phyloP scores from a whole-genome alignment of 2,797 vertebrate species.

The Crenuchus spilurus region DNA sequence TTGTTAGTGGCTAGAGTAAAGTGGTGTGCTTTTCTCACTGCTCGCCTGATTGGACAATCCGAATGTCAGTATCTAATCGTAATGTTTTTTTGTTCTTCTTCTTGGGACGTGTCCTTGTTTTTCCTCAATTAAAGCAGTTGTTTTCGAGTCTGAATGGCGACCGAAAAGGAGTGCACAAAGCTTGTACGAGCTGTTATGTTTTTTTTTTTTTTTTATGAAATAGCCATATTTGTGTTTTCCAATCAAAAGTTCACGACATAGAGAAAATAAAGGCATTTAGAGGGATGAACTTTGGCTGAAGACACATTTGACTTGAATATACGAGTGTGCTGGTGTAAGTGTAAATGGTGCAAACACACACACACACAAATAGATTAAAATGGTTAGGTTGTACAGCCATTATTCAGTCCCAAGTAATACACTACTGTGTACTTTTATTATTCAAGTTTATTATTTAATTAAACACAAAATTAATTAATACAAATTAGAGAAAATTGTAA shows the following conservation, averaged over 20 bases:
- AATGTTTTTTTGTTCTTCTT: background rate
- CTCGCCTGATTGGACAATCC: conserved; percentile 70
- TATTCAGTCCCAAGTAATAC: too few relatives aligned
- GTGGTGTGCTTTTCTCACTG: conserved; percentile 78
- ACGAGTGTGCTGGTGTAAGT: too few relatives aligned
- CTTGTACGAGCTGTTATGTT: background rate
- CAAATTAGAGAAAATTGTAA: too few relatives aligned
- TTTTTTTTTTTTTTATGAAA: background rate
- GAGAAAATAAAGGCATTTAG: background rate
- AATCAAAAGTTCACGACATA: background rate
- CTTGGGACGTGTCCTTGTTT: conserved; percentile 72
- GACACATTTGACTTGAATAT: too few relatives aligned
- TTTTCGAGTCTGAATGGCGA: conserved; percentile 17
- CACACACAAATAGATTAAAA: too few relatives aligned
- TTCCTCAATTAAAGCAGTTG: conserved; percentile 61
- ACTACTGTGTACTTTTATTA: too few relatives aligned
- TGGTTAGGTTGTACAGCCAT: too few relatives aligned
- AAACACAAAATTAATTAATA: too few relatives aligned
- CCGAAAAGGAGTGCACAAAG: background rate
- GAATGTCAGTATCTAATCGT: conserved; percentile 63
- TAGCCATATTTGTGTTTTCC: too few relatives aligned
- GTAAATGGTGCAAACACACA: too few relatives aligned
- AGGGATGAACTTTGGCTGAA: too few relatives aligned
- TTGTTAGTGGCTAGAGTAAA: conserved; percentile 74
- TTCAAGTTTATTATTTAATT: too few relatives aligned